Base-by-base conservation (phyloP, 1,140 invertebrate genomes). In the Aphidius ervi region DNA sequence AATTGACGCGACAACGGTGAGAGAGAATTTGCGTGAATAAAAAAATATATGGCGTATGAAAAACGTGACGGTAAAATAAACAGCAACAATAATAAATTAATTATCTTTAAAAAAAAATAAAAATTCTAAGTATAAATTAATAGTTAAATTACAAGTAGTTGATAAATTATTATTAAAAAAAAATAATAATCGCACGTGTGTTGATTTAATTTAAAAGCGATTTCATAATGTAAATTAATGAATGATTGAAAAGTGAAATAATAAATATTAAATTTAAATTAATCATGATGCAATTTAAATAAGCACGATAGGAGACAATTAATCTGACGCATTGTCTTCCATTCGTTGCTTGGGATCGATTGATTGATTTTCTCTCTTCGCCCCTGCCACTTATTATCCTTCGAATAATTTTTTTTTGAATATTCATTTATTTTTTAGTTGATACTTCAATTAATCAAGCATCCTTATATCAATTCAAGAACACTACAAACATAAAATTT, bases 1-100 rank as follows among this genome's bases (percentile, higher is more conserved):
- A 31, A 31, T 31, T 31, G n/a, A 37, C 56, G 56, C 45, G 45
- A 59, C 48, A 20, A 54, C 52, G 10, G 52, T 42, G 40, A 9
- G 37, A 58, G 46, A 40, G 6, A 46, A 16, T 56, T n/a, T 10
- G 23, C 23, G 55, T 10, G 9, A 31, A 31, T 31, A 47, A 47
- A 47, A 46, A 16, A 31, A 47, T 6, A 10, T 20, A 10, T 58
- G n/a, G 39, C 9, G 10, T 9, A 42, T 54, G 43, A 45, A 10
- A 39, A 59, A 52, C 48, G 43, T 59, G 50, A 59, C 42, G 41
- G 31, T 9, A 56, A 54, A 39, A 37, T 43, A 54, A 54, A 59
- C 50, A 42, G 58, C 48, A 59, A 53, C 50, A 59, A 59, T 52
- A 52, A 59, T 52, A 48, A 48, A 47, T 31, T 52, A 59, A 59